Evolutionary conservation across 2,888 invertebrate genomes (phyloP).

Genomic region (Zelleria hepariella): DNA sequence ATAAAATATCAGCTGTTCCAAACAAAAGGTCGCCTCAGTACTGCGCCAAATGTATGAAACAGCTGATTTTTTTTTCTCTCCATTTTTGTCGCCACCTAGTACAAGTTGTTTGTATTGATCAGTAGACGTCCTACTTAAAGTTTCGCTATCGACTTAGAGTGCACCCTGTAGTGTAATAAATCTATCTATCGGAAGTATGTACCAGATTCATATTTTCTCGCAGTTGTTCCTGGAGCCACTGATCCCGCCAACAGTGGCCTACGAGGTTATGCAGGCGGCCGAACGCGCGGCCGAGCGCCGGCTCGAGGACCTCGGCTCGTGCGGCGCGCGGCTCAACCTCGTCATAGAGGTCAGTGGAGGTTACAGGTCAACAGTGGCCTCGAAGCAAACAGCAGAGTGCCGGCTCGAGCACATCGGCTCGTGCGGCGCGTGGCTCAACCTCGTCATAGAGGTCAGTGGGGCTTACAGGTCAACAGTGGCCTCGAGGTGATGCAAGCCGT

Average conservation of each 20-base stretch:
- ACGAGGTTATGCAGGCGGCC: conserved; percentile 40
- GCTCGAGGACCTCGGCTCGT: conserved; percentile 44
- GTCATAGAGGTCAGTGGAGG: conserved; percentile 68
- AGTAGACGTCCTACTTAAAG: no score
- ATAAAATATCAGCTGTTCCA: no score
- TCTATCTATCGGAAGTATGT: no score
- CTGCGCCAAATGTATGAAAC: no score
- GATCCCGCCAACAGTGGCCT: conserved; percentile 33
- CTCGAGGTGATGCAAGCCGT: conserved; percentile 45
- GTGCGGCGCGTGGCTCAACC: conserved; percentile 68
- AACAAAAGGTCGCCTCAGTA: no score
- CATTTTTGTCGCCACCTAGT: no score
- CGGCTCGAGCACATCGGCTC: conserved; percentile 44
- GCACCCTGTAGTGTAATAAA: no score
- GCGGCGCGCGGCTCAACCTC: conserved; percentile 71
- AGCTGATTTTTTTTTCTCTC: no score
- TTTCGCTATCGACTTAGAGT: no score
- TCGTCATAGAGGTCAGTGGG: conserved; percentile 72
- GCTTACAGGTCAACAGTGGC: conserved; percentile 20
- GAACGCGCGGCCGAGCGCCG: conserved; percentile 46
- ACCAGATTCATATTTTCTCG: neutral
- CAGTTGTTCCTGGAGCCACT: conserved; percentile 74
- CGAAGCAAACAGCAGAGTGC: conserved; percentile 45
- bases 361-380: conserved; percentile 20
- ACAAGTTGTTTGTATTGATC: no score